Percentiles rank a stretch among this genome's conserved stretches.
Evolutionary conservation across 2,888 invertebrate species (phyloP).

Genomic region (Prionchulus punctatus): DNA sequence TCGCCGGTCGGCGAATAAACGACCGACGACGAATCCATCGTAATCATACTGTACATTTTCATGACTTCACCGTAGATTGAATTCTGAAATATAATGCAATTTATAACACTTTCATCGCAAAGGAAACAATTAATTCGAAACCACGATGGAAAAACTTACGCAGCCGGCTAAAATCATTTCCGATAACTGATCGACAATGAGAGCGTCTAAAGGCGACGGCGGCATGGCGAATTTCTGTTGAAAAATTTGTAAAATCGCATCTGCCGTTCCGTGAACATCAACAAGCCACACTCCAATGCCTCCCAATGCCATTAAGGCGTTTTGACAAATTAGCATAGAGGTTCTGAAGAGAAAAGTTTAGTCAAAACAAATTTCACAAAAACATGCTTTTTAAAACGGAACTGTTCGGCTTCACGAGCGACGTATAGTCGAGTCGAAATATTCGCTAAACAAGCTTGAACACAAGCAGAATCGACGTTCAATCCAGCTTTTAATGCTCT

Average conservation of each 20-base stretch:
- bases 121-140: conserved; percentile 34
- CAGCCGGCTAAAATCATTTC: conserved; percentile 77
- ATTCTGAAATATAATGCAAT: conserved; percentile 39
- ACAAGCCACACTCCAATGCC: conserved; percentile 86
- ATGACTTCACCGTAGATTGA: conserved; percentile 77
- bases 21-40: conserved; percentile 60
- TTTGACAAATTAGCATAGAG: conserved; percentile 77
- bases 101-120: not conserved
- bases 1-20: conserved; percentile 34
- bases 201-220: conserved; percentile 71
- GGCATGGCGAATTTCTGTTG: conserved; percentile 83
- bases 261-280: conserved; percentile 79
- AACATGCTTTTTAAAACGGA: conserved; percentile 7
- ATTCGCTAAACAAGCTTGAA: conserved; percentile 84
- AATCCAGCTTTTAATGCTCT: conserved; percentile 72
- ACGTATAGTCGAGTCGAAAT: conserved; percentile 87
- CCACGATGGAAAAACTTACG: conserved; percentile 15
- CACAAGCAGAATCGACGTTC: conserved; percentile 71
- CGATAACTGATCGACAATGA: conserved; percentile 91
- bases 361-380: not conserved
- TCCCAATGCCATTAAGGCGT: conserved; percentile 91
- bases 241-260: conserved; percentile 86
- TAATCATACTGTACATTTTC: conserved; percentile 91
- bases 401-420: conserved; percentile 45
- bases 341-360: conserved; percentile 46